Evolutionary conservation across 1,140 invertebrate genomes (phyloP), one percentile per base, ranked within the genome.

Genomic region (Anthonomus grandis): DNA sequence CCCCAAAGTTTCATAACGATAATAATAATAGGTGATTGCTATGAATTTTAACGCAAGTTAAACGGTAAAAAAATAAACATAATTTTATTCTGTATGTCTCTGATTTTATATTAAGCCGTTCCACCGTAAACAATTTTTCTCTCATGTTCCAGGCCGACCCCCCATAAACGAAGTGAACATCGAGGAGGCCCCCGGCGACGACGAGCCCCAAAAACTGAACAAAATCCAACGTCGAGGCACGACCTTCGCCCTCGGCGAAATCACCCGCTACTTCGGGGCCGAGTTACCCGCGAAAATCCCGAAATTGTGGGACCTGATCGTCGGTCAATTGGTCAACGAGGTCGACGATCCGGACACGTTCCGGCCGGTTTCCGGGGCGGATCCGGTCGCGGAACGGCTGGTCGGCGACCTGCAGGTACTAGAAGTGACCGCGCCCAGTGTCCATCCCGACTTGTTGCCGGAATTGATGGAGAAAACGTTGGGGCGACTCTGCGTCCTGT

Each of bases 371-470:
- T 56, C 41, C 17, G 60, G 59, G 6, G 64, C 66, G 45, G 62
- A 68, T 27, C 55, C 59, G 5, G 72, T 76, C 57, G 84, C 85
- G 3, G 89, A 91, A 72, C 83, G 90, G 63, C 63, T 93, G 57
- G 82, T 95, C 10, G 86, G 83, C 55, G 82, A 81, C 27, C 76
- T 97, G 53, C 92, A 95, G 77, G 82, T 96, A 0, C 74, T 96
- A 19, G 91, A 96, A 77, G 80, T 87, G 4, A 82, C 90, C 49
- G 76, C 80, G 39, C 78, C 82, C 12, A 76, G 81, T 68, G 64
- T 94, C 21, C 79, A 90, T 72, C 27, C 64, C 24, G 68, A 75
- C 41, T 68, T 91, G 36, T 75, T 82, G 67, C 72, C 76, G 23
- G 51, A 77, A 59, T 64, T 86, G 66, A 73, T 86, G 31, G 58